phyloP scores from a whole-genome alignment of 2,113 vertebrate species.

The Tretioscincus oriximinensis region DNA sequence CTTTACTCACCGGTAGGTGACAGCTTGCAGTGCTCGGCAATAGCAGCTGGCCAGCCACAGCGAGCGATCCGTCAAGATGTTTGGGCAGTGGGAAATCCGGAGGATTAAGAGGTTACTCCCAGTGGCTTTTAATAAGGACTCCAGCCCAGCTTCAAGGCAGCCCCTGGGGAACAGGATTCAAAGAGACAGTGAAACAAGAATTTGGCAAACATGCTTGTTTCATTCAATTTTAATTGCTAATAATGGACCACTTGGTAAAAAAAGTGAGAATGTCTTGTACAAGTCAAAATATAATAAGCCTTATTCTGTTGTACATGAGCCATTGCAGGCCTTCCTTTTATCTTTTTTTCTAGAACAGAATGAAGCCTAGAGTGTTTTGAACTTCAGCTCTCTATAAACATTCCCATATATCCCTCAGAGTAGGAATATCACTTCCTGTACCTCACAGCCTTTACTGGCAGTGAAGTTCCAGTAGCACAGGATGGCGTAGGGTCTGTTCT shows the following conservation, averaged over 20 bases:
- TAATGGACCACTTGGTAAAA: not conserved
- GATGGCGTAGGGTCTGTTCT: too few species aligned
- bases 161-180: conserved; percentile 76
- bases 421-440: too few species aligned
- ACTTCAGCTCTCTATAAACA: too few species aligned
- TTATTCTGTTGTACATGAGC: too few species aligned
- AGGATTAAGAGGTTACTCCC: conserved; percentile 94
- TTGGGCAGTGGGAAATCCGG: conserved; percentile 97
- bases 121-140: conserved; percentile 92
- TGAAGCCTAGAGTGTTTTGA: too few species aligned
- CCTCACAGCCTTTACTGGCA: too few species aligned
- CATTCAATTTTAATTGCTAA: rapidly evolving
- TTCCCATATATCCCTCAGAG: too few species aligned
- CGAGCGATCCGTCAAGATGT: conserved; percentile 95
- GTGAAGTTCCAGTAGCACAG: too few species aligned
- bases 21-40: conserved; percentile 94
- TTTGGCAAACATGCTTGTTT: not conserved
- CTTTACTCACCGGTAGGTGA: conserved; percentile 87
- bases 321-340: too few species aligned
- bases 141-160: conserved; percentile 93
- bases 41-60: conserved; percentile 99
- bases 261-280: not conserved
- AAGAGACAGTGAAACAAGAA: rapidly evolving
- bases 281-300: too few species aligned
- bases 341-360: too few species aligned